Base-by-base conservation (phyloP, 2,113 vertebrate species). In the Phyllopteryx taeniolatus region DNA sequence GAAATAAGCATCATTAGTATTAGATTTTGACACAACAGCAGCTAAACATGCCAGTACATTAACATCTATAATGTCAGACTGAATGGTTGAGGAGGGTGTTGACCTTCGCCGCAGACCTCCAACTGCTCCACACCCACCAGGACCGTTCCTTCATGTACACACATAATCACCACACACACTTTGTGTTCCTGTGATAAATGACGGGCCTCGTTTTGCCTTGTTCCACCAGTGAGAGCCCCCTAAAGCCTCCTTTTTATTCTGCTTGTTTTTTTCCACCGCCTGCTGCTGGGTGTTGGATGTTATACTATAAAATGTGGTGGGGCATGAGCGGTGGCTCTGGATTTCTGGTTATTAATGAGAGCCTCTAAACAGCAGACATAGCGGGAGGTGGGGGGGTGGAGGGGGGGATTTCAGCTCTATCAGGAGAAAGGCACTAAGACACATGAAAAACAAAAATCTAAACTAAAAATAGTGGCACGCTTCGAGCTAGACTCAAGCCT, bases 291-390 rank as follows among this genome's bases (percentile, higher is more conserved):
- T 10, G 14, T 65, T 49, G 72, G 60, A 73, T 64, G 72, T 79
- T 81, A 35, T 14, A 64, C 76, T 71, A 62, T 43, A 20, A 70
- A 62, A 44, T 42, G 47, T 12, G 42, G 39, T 46, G 61, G 39
- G 57, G 43, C 35, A 66, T 44, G 44, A 66, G 54, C 72, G 71
- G 51, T 27, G 0, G 57, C 27, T 80, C 76, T 54, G 71, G 76
- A 78, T 76, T 74, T 17, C 72, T 79, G 73, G 68, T 81, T 83
- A 88, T 87, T 88, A 90, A 86, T 79, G 77, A 86, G 53, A 79
- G 44, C 67, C 74, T 84, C 76, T 83, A 82, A 88, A 89, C 70
- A 85, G 81, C 75, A 78, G 71, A 42, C 71, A 67, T 79, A 73
- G 86, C 74, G 56, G 27, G 27, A 27, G 27, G 1, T 27, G 27